Conservation (phyloP, 2,113 vertebrate genomes). For the Neodon shergylaensis region DNA sequence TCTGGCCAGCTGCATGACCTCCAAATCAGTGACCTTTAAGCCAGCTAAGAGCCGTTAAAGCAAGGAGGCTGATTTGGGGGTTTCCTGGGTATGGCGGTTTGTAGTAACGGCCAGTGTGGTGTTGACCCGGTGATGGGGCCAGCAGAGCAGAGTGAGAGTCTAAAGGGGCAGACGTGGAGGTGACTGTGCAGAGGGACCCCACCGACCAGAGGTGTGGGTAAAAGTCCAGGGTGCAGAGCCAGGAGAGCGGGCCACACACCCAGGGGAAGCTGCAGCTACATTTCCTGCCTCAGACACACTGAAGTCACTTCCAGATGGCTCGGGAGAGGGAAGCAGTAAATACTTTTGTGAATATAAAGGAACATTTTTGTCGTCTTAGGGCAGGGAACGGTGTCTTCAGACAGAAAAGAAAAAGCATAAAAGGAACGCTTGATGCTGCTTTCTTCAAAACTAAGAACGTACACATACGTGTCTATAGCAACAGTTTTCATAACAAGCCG, state of each 20-base stretch:
- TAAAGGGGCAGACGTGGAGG: neutral
- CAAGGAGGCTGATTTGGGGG: too few relatives aligned
- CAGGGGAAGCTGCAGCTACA: too few relatives aligned
- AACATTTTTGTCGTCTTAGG: neutral
- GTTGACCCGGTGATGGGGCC: neutral
- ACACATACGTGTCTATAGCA: neutral
- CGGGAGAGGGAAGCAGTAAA: neutral
- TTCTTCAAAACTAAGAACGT: neutral
- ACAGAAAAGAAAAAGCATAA: neutral
- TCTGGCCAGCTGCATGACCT: neutral
- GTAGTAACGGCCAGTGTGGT: neutral
- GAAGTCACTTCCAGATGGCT: neutral
- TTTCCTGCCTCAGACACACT: neutral
- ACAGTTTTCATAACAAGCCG: neutral
- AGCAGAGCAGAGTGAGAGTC: neutral
- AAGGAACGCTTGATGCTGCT: neutral
- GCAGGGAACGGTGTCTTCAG: neutral
- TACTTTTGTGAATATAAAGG: neutral
- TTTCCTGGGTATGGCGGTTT: neutral
- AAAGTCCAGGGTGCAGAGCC: neutral
- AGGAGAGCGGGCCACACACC: neutral
- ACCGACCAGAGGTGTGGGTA: neutral
- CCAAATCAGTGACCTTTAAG: neutral
- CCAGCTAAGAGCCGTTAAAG: neutral
- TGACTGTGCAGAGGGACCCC: neutral